phyloP scores from a whole-genome alignment of 2,113 vertebrate species.

The Rhinopomastus cyanomelas region DNA sequence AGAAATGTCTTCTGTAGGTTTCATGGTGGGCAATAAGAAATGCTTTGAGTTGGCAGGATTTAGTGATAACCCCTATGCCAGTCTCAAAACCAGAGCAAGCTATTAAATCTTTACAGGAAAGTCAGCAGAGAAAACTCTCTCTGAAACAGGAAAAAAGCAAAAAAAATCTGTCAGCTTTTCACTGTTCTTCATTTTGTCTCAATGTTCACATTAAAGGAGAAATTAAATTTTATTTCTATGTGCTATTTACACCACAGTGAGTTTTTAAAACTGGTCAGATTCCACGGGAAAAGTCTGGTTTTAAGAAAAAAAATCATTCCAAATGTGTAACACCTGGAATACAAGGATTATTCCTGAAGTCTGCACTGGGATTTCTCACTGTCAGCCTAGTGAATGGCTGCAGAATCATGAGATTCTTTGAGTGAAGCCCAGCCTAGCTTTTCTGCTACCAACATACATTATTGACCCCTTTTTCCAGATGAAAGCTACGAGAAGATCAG shows the following conservation, averaged over 20 bases:
- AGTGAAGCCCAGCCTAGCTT: background rate
- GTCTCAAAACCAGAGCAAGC: background rate
- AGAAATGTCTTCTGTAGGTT: background rate
- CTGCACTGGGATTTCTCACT: background rate
- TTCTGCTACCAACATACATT: background rate
- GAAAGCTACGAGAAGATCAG: background rate
- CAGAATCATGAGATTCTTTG: background rate
- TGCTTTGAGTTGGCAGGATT: background rate
- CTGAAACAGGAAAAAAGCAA: background rate
- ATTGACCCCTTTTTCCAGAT: background rate
- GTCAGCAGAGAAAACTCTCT: background rate
- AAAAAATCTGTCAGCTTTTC: background rate
- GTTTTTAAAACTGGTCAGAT: background rate
- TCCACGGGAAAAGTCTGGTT: background rate
- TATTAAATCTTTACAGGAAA: background rate
- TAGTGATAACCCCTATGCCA: background rate
- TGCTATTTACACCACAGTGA: background rate
- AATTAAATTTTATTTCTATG: background rate
- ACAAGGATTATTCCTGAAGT: background rate
- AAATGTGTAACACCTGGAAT: background rate
- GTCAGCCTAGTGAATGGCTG: background rate
- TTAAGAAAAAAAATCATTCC: background rate
- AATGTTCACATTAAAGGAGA: background rate
- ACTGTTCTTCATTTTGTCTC: background rate
- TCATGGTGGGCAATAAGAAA: background rate